phyloP scores from a whole-genome alignment of 2,888 invertebrate genomes.

The Tetrapedia diversipes region DNA sequence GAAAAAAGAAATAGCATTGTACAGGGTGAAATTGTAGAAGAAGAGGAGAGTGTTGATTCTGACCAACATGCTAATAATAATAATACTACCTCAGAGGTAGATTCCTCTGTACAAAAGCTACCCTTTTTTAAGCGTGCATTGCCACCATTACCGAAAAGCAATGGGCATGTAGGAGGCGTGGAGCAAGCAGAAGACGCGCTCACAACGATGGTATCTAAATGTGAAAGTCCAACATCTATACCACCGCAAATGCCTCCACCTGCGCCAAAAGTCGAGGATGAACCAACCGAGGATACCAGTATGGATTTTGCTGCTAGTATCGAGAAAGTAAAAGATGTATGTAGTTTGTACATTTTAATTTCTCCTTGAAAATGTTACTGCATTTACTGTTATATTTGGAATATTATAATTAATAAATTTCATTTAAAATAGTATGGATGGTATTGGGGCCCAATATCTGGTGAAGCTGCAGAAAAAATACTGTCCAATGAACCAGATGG shows the following conservation, averaged over 20 bases:
- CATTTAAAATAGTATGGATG: constrained; percentile 90
- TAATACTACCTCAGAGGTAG: constrained; percentile 77
- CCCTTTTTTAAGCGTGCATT: constrained; percentile 87
- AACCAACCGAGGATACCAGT: constrained; percentile 84
- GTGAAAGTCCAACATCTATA: constrained; percentile 77
- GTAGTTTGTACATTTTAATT: constrained; percentile 77
- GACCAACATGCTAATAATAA: constrained; percentile 77
- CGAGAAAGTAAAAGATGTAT: constrained; percentile 96
- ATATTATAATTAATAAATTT: not conserved
- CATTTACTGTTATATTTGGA: not conserved
- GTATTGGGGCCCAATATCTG: constrained; percentile 98
- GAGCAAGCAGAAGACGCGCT: constrained; percentile 82
- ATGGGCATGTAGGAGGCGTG: constrained; percentile 80
- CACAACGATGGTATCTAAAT: constrained; percentile 74
- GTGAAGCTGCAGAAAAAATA: constrained; percentile 95
- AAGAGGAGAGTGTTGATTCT: constrained; percentile 76
- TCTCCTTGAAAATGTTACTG: not conserved
- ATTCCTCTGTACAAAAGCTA: constrained; percentile 82
- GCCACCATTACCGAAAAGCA: constrained; percentile 87
- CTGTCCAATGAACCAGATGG: constrained; percentile 96
- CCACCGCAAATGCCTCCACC: constrained; percentile 76
- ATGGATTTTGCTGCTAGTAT: constrained; percentile 96
- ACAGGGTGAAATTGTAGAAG: constrained; percentile 80
- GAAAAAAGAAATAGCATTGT: constrained; percentile 80
- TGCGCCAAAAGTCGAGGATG: constrained; percentile 83